Conservation (phyloP, 2,113 vertebrate genomes). For the Coturnix japonica region DNA sequence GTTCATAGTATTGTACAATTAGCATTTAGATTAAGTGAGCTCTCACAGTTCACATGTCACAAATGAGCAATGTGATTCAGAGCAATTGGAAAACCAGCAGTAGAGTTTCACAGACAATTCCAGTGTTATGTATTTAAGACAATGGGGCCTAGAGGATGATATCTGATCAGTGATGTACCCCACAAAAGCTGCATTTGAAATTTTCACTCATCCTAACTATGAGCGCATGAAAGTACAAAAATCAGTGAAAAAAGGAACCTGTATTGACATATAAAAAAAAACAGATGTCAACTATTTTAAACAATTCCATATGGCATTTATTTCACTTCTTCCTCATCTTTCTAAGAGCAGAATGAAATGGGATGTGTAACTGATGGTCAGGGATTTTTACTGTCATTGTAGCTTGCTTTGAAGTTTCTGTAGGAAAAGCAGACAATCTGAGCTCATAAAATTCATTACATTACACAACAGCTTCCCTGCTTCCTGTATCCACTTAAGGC, state of each 20-base stretch:
- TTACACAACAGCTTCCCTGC: not conserved
- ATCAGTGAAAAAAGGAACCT: not conserved
- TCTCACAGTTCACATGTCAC: not conserved
- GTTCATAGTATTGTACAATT: not conserved
- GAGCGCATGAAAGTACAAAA: not conserved
- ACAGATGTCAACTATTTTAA: not conserved
- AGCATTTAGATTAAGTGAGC: not conserved
- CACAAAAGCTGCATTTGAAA: not conserved
- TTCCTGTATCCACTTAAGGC: not conserved
- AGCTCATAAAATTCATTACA: not conserved
- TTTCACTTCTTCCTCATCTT: not conserved
- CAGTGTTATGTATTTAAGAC: not conserved
- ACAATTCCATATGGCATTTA: not conserved
- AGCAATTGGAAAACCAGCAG: not conserved
- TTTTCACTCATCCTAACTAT: not conserved
- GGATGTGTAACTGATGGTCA: not conserved
- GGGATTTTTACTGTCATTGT: accelerated
- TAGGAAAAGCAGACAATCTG: not conserved
- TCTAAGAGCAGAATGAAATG: not conserved
- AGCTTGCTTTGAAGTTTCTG: not conserved
- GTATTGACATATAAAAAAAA: not conserved
- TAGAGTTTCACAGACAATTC: not conserved
- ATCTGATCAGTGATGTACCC: accelerated
- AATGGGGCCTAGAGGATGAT: not conserved
- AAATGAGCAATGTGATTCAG: not conserved